Conservation (phyloP, 2,797 vertebrate genomes). For the Characodon lateralis region DNA sequence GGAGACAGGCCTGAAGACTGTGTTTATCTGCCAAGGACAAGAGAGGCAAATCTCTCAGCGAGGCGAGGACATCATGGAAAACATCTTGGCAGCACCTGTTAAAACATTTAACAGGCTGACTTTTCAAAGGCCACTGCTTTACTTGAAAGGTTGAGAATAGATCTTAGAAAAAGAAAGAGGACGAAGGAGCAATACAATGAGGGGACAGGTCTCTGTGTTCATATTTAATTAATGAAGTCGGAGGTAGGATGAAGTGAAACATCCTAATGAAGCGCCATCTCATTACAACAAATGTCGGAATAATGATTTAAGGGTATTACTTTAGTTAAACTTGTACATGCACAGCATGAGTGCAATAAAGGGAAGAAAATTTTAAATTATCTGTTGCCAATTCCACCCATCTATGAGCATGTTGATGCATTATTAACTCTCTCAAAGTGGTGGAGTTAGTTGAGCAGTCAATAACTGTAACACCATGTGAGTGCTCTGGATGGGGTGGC, state of each 20-base stretch:
- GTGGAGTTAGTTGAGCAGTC: constrained; percentile 16
- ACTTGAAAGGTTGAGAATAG: constrained; percentile 44
- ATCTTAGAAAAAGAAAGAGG: constrained; percentile 13
- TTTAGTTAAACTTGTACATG: background rate
- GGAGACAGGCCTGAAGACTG: constrained; percentile 66
- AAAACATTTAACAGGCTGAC: constrained; percentile 60
- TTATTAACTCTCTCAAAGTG: constrained; percentile 37
- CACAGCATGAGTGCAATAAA: background rate
- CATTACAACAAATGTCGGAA: background rate
- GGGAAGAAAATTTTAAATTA: background rate
- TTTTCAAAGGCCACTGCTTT: constrained; percentile 47
- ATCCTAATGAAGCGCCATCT: background rate
- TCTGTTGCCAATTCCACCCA: constrained; percentile 5
- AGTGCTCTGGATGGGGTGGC: background rate
- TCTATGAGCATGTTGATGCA: constrained; percentile 17
- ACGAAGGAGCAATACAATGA: constrained; percentile 9
- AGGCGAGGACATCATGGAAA: constrained; percentile 12
- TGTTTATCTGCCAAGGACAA: constrained; percentile 74
- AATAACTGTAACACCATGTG: constrained; percentile 30
- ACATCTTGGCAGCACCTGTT: constrained; percentile 55
- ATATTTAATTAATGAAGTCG: constrained; percentile 29
- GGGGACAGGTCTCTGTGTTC: constrained; percentile 2
- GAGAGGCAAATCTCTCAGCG: constrained; percentile 46
- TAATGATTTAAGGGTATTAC: background rate
- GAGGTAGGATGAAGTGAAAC: constrained; percentile 5